Evolutionary conservation across 2,797 vertebrate species (phyloP).

Genomic region (Brachymystax lenok): DNA sequence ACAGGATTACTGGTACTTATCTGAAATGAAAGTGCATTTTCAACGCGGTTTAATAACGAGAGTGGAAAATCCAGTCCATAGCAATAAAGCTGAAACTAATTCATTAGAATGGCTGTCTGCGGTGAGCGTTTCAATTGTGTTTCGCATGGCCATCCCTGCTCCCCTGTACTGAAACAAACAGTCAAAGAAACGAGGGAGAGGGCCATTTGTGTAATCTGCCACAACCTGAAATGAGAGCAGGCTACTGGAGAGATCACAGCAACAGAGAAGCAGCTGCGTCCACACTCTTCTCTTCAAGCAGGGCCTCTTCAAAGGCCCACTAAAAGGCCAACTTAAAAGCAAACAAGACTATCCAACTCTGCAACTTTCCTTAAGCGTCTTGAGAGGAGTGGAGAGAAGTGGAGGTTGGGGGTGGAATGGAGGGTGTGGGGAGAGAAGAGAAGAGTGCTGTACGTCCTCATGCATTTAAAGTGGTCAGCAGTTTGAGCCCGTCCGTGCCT

Average conservation of each 20-base stretch:
- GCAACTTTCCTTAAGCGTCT: slow-evolving; percentile 69
- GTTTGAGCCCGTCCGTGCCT: slow-evolving; percentile 76
- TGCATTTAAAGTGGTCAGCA: slow-evolving; percentile 78
- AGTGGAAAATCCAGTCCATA: slow-evolving; percentile 80
- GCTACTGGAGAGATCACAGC: slow-evolving; percentile 62
- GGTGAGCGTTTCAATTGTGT: slow-evolving; percentile 65
- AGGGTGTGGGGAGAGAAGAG: slow-evolving; percentile 27
- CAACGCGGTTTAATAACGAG: slow-evolving; percentile 80
- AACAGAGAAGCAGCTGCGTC: slow-evolving; percentile 60
- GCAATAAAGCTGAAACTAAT: slow-evolving; percentile 83
- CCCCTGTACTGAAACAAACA: slow-evolving; percentile 54
- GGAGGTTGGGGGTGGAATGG: slow-evolving; percentile 32
- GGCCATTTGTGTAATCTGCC: slow-evolving; percentile 68
- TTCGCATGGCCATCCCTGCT: slow-evolving; percentile 43
- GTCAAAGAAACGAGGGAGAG: slow-evolving; percentile 61
- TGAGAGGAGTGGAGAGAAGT: slow-evolving; percentile 38
- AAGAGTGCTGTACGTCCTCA: slow-evolving; percentile 52
- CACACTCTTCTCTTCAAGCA: slow-evolving; percentile 42
- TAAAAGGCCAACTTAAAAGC: slow-evolving; percentile 65
- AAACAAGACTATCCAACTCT: slow-evolving; percentile 69
- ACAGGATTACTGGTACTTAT: slow-evolving; percentile 85
- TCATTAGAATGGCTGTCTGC: slow-evolving; percentile 76
- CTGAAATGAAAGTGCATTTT: slow-evolving; percentile 85
- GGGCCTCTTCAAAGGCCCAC: slow-evolving; percentile 65
- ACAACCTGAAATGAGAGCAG: slow-evolving; percentile 55